phyloP scores from a whole-genome alignment of 2,888 invertebrate species.

The Harpagoxenus sublaevis region DNA sequence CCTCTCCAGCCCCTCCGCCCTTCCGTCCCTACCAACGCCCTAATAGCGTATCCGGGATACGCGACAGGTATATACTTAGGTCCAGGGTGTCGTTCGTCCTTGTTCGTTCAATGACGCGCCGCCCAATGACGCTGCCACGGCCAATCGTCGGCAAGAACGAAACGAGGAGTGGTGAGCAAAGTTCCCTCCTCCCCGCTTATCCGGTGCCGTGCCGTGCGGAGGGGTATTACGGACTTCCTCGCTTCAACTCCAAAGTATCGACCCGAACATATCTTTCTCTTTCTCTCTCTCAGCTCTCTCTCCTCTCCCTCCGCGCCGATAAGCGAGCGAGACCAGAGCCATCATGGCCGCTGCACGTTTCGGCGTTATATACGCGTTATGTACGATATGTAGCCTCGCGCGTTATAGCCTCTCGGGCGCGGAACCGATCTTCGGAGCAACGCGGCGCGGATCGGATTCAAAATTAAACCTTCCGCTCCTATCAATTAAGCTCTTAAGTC shows the following conservation, averaged over 20 bases:
- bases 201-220: background rate
- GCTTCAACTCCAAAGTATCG: constrained; percentile 68
- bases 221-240: constrained; percentile 55
- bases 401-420: background rate
- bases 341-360: constrained; percentile 72
- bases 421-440: background rate
- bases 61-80: constrained; percentile 29
- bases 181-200: constrained; percentile 53
- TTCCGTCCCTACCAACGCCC: background rate
- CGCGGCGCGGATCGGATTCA: background rate
- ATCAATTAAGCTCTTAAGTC: background rate
- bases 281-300: too few species aligned
- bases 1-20: background rate
- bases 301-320: constrained; percentile 67
- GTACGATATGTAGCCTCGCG: constrained; percentile 16
- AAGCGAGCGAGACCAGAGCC: constrained; percentile 76
- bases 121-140: constrained; percentile 64
- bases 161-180: constrained; percentile 70
- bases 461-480: constrained; percentile 1
- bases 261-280: constrained; percentile 68
- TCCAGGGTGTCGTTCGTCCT: constrained; percentile 21
- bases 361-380: constrained; percentile 55
- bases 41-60: background rate
- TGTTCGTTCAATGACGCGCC: constrained; percentile 34
- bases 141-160: constrained; percentile 71